These are phyloP conservation scores for Graptemys geographica DNA, from an alignment of 2,797 vertebrate species.

Conservation along the genomic window DNA sequence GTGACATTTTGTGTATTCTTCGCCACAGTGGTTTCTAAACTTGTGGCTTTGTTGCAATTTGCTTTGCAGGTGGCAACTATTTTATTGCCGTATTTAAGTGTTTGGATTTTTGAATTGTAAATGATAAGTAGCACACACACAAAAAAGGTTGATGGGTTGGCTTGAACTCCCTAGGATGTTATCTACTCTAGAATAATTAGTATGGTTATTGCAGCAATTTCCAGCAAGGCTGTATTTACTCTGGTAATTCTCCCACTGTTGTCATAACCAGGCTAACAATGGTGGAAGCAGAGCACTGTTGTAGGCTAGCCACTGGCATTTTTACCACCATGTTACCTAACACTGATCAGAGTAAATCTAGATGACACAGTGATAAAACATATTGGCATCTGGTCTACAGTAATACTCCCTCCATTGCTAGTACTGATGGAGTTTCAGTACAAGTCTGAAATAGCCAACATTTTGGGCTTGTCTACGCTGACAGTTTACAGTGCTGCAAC, in stretches of 20 bases:
- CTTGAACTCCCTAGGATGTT: slow-evolving; percentile 17
- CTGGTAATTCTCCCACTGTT: neutral
- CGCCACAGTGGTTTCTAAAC: neutral
- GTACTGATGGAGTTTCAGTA: neutral
- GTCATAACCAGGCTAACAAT: slow-evolving; percentile 32
- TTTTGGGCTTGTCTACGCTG: no score
- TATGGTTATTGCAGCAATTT: slow-evolving; percentile 44
- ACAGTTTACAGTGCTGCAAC: no score
- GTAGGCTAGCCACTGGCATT: neutral
- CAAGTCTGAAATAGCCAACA: neutral
- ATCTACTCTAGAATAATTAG: slow-evolving; percentile 50
- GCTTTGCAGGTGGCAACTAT: neutral
- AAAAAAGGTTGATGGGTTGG: neutral
- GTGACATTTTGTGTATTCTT: neutral
- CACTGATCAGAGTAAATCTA: neutral
- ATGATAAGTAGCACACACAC: neutral
- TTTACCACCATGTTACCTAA: neutral
- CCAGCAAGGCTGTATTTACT: slow-evolving; percentile 50
- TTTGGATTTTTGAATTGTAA: neutral
- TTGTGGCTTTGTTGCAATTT: neutral
- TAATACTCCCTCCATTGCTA: neutral
- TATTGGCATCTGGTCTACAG: neutral
- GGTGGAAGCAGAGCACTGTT: neutral
- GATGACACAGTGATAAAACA: neutral
- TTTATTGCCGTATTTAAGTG: neutral